Base-by-base conservation (phyloP, 2,797 vertebrate genomes). In the Gallinago nigripennis region DNA sequence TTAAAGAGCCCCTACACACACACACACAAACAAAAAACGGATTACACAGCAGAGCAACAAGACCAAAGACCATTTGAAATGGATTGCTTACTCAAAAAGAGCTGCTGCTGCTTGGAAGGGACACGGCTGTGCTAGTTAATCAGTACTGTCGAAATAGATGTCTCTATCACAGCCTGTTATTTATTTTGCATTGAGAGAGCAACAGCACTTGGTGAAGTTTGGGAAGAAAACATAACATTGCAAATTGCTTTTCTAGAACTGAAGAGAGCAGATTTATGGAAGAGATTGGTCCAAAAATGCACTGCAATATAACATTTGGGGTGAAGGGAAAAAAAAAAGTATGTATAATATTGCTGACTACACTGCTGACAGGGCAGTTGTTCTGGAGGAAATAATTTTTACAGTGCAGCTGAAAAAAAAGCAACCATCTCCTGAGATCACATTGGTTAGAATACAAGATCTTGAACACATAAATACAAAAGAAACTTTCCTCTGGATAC, bases 11-110 rank as follows among this genome's bases (percentile, higher is more conserved):
- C 81, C 60, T 80, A 54, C 61, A 70, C 64, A 90, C 63, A 41
- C 57, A 81, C 65, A 66, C 68, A 92, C 85, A 90, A 75, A 93
- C 80, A 90, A 82, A 96, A 93, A 87, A 37, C 18, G 30, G 96
- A 96, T 95, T 95, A 96, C 88, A 96, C 81, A 95, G 88, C 91
- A 92, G 71, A 94, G 68, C 63, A 84, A 90, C 90, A 92, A 90
- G 81, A 95, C 93, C 88, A 95, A 94, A 94, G 91, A 90, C 86
- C 78, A 80, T 94, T 86, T 77, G 94, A 93, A 96, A 96, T 95
- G 92, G 79, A 96, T 96, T 97, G 92, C 84, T 94, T 90, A 68
- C 82, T 95, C 88, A 92, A 95, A 95, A 92, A 53, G 24, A 95
- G 27, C 65, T 94, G 79, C 65, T 82, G 84, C 92, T 82, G 84